These are phyloP conservation scores for Coracopsis vasa DNA, from an alignment of 2,113 vertebrate genomes.

Conservation along the genomic window DNA sequence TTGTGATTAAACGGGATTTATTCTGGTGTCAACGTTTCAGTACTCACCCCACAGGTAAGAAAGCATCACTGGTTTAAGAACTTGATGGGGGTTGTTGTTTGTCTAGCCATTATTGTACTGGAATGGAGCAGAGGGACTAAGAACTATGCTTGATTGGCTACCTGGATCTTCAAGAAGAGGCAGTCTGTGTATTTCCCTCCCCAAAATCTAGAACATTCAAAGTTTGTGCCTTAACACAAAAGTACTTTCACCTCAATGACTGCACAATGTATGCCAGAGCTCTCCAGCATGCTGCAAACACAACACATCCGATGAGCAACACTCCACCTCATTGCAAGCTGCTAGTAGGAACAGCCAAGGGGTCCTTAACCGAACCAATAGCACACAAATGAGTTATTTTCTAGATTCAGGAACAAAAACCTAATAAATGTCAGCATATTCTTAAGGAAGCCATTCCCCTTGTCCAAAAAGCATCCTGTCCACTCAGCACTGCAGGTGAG, in stretches of 20 bases:
- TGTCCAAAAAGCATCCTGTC: background rate
- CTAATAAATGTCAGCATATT: background rate
- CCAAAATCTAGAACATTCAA: background rate
- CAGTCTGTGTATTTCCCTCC: background rate
- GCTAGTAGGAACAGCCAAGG: background rate
- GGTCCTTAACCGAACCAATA: background rate
- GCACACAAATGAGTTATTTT: background rate
- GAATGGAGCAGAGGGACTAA: background rate
- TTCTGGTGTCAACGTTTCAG: background rate
- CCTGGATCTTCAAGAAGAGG: background rate
- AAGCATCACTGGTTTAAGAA: background rate
- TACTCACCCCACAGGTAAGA: background rate
- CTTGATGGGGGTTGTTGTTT: background rate
- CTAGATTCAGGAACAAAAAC: background rate
- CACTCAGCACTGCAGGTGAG: background rate
- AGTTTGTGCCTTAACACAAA: background rate
- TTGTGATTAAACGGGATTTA: background rate
- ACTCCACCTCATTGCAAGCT: background rate
- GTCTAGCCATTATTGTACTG: background rate
- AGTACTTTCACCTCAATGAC: accelerated
- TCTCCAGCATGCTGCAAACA: background rate
- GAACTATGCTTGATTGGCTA: background rate
- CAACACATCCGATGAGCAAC: background rate
- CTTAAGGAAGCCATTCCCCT: background rate
- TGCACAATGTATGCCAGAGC: accelerated